Base-by-base conservation (phyloP, 2,113 vertebrate genomes). In the Dicaeum eximium region DNA sequence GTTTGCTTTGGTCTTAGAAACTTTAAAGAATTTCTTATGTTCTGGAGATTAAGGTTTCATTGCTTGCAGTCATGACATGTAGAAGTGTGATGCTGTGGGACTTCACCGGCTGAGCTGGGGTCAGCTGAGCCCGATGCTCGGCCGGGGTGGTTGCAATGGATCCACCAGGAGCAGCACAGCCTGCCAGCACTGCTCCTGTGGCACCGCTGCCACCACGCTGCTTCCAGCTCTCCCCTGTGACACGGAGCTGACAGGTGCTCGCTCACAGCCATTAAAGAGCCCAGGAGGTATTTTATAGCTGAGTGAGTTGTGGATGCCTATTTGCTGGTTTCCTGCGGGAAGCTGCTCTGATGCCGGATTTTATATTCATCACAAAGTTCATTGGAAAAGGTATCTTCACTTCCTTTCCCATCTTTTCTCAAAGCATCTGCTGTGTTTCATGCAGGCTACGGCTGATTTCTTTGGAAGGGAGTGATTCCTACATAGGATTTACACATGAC, bases 381-480 rank as follows among this genome's bases (percentile, higher is more conserved):
- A 48, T 45, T 75, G 79, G 67, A 83, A 95, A 95, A 93, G 40
- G 78, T 91, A 91, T 72, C 82, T 93, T 90, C 47, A 20, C 56
- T 90, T 94, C 86, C 86, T 86, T 90, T 71, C 3, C 0, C 31
- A 88, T 80, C 75, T 65, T 81, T 95, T 92, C 71, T 72, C 4
- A 13, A 70, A 86, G 90, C 69, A 88, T 96, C 94, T 96, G 94
- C 51, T 88, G 3, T 65, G 77, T 78, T 88, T 96, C 88, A 69
- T 18, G 40, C 60, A 89, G 71, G 66, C 80, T 85, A 74, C 1
- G 24, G 88, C 40, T 88, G 85, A 96, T 92, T 93, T 84, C 80
- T 86, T 84, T 78, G 64, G 88, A 94, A 92, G 61, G 77, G 65
- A 90, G 67, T 1, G 4, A 86, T 93, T 92, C 72, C 86, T 94